These are phyloP conservation scores for Arothron firmamentum DNA, from an alignment of 2,113 vertebrate genomes.

Conservation along the genomic window DNA sequence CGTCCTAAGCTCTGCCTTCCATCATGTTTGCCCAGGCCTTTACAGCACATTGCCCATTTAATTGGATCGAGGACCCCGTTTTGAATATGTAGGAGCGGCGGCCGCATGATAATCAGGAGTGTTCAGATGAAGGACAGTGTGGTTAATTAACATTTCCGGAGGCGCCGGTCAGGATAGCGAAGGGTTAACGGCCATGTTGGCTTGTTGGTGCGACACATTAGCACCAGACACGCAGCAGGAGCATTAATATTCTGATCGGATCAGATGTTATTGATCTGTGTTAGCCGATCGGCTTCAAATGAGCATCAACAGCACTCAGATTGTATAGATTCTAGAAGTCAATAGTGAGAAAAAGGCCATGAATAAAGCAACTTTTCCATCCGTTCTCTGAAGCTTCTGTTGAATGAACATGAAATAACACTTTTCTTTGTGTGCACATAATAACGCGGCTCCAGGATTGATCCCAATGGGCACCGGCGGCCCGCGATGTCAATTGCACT, in stretches of 20 bases:
- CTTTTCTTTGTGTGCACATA: not conserved
- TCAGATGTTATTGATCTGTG: slow-evolving; percentile 16
- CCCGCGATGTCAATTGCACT: slow-evolving; percentile 5
- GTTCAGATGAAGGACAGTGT: slow-evolving; percentile 68
- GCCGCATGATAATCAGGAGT: slow-evolving; percentile 71
- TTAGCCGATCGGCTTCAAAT: slow-evolving; percentile 1
- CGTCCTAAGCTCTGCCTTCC: slow-evolving; percentile 72
- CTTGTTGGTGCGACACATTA: slow-evolving; percentile 15
- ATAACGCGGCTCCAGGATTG: not conserved
- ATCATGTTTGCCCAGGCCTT: slow-evolving; percentile 74
- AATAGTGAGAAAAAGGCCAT: not conserved
- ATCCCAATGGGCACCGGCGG: not conserved
- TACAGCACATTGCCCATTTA: slow-evolving; percentile 73
- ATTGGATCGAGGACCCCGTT: slow-evolving; percentile 70
- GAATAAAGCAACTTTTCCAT: too few species aligned
- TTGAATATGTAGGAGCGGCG: slow-evolving; percentile 69
- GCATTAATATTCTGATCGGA: slow-evolving; percentile 1
- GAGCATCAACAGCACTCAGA: not conserved
- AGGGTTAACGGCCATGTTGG: slow-evolving; percentile 31
- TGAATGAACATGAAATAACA: not conserved
- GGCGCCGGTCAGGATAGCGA: slow-evolving; percentile 41
- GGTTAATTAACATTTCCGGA: slow-evolving; percentile 68
- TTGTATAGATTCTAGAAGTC: not conserved
- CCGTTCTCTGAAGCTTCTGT: too few species aligned
- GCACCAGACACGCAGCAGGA: not conserved